Conservation (phyloP, 2,888 invertebrate genomes). For the Actias luna region DNA sequence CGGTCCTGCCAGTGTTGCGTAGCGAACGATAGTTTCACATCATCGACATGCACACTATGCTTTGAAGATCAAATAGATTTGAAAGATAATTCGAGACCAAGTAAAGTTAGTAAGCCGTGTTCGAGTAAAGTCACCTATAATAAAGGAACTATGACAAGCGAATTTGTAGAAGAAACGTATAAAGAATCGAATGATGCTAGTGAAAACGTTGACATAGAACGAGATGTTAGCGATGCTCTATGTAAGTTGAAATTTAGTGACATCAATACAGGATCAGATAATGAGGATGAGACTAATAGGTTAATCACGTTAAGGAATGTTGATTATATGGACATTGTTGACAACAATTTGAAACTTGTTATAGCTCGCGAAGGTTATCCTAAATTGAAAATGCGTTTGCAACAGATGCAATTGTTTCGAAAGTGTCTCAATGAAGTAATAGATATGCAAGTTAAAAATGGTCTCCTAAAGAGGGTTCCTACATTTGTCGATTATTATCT, state of each 20-base stretch:
- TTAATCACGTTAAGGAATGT: constrained; percentile 58
- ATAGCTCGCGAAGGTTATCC: constrained; percentile 67
- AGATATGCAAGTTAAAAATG: constrained; percentile 66
- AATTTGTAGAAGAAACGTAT: constrained; percentile 28
- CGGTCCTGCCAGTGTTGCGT: constrained; percentile 47
- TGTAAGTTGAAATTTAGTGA: constrained; percentile 58
- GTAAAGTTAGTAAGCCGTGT: constrained; percentile 31
- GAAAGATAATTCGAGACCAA: constrained; percentile 48
- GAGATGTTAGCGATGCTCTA: constrained; percentile 36
- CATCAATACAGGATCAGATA: constrained; percentile 58
- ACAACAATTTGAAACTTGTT: constrained; percentile 60
- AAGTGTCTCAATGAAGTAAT: constrained; percentile 57
- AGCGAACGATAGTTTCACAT: constrained; percentile 57
- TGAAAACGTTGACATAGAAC: constrained; percentile 40
- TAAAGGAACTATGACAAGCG: constrained; percentile 31
- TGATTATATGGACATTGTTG: constrained; percentile 67
- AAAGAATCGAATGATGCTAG: constrained; percentile 50
- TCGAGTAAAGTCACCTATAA: constrained; percentile 46
- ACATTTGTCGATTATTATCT: constrained; percentile 67
- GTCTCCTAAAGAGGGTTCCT: constrained; percentile 57
- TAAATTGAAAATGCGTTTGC: constrained; percentile 61
- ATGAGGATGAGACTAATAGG: constrained; percentile 65
- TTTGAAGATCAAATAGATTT: constrained; percentile 48
- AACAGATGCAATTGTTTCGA: constrained; percentile 64
- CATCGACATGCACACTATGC: constrained; percentile 66